These are phyloP conservation scores for Trachelipus rathkii DNA, from an alignment of 1,140 invertebrate genomes.

Conservation along the genomic window DNA sequence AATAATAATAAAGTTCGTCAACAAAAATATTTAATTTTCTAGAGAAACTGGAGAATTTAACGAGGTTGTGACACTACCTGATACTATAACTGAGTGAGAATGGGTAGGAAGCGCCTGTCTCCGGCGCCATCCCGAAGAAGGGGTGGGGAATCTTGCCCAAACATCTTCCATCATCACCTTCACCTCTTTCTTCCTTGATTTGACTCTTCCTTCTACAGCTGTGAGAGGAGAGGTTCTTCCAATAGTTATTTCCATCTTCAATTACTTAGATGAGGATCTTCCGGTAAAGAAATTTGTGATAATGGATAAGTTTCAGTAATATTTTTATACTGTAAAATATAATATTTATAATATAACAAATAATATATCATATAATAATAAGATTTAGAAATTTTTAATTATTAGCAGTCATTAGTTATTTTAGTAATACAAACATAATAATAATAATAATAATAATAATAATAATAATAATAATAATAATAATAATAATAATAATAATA, in stretches of 20 bases:
- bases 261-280: conserved; percentile 63
- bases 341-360: no score
- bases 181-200: conserved; percentile 68
- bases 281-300: conserved; percentile 53
- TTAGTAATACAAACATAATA: no score
- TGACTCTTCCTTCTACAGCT: conserved; percentile 65
- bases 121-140: conserved; percentile 58
- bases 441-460: no score
- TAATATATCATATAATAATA: no score
- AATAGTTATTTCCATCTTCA: conserved; percentile 66
- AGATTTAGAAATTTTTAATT: no score
- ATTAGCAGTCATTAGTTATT: no score
- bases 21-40: not conserved
- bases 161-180: conserved; percentile 60
- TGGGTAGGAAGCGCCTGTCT: conserved; percentile 68
- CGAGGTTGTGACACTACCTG: conserved; percentile 57
- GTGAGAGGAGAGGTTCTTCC: conserved; percentile 65
- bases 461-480: no score
- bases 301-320: no score
- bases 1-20: no score
- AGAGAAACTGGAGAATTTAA: conserved; percentile 18
- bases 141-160: conserved; percentile 63
- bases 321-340: no score
- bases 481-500: no score
- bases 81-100: conserved; percentile 68